Evolutionary conservation across 2,797 vertebrate genomes (phyloP).

Genomic region (Propithecus perrieri): DNA sequence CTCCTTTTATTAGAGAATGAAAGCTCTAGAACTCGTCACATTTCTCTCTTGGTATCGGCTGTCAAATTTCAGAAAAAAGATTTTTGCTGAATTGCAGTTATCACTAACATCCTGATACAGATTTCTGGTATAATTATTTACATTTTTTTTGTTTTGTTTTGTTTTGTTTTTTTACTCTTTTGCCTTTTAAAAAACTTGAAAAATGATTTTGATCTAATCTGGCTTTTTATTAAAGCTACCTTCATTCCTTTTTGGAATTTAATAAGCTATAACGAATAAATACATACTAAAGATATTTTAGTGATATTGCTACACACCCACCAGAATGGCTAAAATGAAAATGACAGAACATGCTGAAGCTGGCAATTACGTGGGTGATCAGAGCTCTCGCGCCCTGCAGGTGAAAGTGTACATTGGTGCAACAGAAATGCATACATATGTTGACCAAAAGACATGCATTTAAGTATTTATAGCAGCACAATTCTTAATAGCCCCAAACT

Average conservation of each 20-base stretch:
- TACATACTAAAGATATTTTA: not conserved
- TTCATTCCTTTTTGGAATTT: not conserved
- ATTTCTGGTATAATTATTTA: not conserved
- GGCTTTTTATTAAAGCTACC: not conserved
- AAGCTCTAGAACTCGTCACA: not conserved
- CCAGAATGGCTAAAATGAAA: not conserved
- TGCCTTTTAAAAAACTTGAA: not conserved
- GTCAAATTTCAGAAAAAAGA: not conserved
- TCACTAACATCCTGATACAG: not conserved
- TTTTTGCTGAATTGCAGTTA: not conserved
- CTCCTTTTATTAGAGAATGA: not conserved
- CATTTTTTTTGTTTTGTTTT: too few species aligned
- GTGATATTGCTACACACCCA: not conserved
- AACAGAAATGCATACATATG: fast-evolving
- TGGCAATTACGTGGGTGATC: not conserved
- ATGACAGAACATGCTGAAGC: not conserved
- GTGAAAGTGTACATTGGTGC: too few species aligned
- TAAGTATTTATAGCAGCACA: not conserved
- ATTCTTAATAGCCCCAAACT: not conserved
- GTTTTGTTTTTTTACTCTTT: not conserved
- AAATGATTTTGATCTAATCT: not conserved
- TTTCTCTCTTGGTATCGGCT: not conserved
- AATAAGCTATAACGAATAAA: not conserved
- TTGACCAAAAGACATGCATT: not conserved
- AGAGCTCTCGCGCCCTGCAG: not conserved